Evolutionary conservation across 2,113 vertebrate genomes (phyloP).

Genomic region (Notarius lentiginosus): DNA sequence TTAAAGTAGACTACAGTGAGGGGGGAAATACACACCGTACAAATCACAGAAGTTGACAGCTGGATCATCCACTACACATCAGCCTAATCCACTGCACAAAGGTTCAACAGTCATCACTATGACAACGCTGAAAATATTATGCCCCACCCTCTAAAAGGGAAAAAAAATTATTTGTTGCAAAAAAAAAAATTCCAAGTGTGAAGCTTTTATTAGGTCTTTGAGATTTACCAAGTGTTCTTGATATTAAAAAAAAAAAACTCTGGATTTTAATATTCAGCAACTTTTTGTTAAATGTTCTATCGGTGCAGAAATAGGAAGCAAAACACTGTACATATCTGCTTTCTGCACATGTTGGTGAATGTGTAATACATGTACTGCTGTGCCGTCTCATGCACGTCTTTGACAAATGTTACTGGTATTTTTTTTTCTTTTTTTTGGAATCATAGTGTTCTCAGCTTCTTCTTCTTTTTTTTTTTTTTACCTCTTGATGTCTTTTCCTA

Average conservation of each 20-base stretch:
- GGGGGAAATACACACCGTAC: background rate
- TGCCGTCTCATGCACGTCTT: background rate
- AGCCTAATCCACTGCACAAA: background rate
- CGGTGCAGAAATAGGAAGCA: background rate
- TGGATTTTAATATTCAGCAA: background rate
- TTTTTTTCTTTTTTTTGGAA: constrained; percentile 15
- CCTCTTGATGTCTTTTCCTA: constrained; percentile 44
- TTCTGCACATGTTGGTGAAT: background rate
- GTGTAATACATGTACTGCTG: background rate
- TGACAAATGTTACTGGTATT: background rate
- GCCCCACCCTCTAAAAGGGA: too few species aligned
- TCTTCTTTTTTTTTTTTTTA: constrained; percentile 23
- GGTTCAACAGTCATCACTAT: constrained; percentile 2
- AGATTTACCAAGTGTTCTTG: background rate
- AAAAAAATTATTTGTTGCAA: background rate
- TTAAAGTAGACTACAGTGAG: background rate
- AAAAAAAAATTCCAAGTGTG: background rate
- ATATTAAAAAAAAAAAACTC: background rate
- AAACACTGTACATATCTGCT: background rate
- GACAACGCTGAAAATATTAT: background rate
- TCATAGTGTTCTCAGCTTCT: constrained; percentile 4
- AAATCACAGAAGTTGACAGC: background rate
- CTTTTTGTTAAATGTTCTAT: background rate
- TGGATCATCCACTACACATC: background rate
- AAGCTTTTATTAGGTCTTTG: background rate